These are phyloP conservation scores for Teleogryllus oceanicus DNA, from an alignment of 2,888 invertebrate genomes.

Conservation along the genomic window DNA sequence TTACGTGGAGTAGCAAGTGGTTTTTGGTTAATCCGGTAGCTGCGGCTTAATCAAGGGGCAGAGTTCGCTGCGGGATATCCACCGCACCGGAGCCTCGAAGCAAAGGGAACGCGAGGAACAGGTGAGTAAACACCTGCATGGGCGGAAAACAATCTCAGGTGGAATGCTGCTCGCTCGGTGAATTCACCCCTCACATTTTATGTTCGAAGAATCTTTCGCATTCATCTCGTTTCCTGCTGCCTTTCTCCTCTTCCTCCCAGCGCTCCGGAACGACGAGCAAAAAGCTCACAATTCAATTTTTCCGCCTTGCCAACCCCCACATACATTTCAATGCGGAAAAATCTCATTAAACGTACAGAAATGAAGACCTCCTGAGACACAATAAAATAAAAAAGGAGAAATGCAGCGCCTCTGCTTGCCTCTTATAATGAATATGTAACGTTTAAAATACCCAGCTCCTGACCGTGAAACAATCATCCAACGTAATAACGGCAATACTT, in stretches of 20 bases:
- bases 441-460: not conserved
- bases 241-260: not conserved
- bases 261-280: not conserved
- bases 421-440: constrained; percentile 4
- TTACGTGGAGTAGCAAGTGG: no score
- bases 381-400: not conserved
- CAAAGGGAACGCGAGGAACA: no score
- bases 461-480: not conserved
- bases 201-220: not conserved
- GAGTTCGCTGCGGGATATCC: no score
- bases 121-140: not conserved
- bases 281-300: not conserved
- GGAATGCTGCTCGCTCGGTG: not conserved
- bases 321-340: constrained; percentile 1
- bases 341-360: not conserved
- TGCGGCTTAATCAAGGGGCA: no score
- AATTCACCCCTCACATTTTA: not conserved
- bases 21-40: no score
- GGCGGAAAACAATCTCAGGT: not conserved
- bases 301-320: not conserved
- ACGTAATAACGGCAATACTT: not conserved
- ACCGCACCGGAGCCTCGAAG: no score
- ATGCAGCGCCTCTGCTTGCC: not conserved
- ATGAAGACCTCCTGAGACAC: not conserved
- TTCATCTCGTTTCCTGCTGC: not conserved